Evolutionary conservation across 2,797 vertebrate species (phyloP), one percentile per base, ranked within the genome.

Genomic region (Sorex maritimensis): DNA sequence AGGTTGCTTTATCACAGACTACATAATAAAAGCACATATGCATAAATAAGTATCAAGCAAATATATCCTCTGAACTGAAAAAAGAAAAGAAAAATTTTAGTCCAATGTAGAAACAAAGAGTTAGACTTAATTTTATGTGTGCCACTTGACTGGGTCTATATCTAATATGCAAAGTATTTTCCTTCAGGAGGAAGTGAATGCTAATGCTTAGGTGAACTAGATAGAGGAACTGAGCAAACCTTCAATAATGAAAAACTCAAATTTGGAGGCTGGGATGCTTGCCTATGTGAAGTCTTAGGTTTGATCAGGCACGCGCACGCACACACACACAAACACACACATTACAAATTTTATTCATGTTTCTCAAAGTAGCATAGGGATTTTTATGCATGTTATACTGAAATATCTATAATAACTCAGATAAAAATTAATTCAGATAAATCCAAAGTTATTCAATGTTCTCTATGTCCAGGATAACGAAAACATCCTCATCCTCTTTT

Each of bases 201-300:
- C 69, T 61, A 73, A 34, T 34, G 34, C 34, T 44, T 44, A 86
- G 90, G 69, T 61, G 58, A 19, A 61, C 7, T 49, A 74, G 19
- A 88, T 28, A 7, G 26, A 81, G 91, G 71, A 63, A 72, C 19
- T 73, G 92, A 38, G 28, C 46, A 84, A 49, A 52, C 52, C 26
- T 77, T 90, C 87, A 55, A 61, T 38, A 91, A 67, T 68, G 7
- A 38, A 81, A 94, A 92, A 73, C 2, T 28, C 19, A 67, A 13
- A 28, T 26, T 67, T 67, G 65, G 58, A 61, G 58, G 15, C 15
- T 7, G 19, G 58, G 58, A 61, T 23, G 21, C 58, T 61, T 61
- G 58, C 58, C 17, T 61, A 61, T 19, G 58, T 61, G 17, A 61
- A 61, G 58, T 23, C 58, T 55, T 4, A 15, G 52, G 13, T 55